Base-by-base conservation (phyloP, 2,113 vertebrate genomes). In the Myotis davidii region DNA sequence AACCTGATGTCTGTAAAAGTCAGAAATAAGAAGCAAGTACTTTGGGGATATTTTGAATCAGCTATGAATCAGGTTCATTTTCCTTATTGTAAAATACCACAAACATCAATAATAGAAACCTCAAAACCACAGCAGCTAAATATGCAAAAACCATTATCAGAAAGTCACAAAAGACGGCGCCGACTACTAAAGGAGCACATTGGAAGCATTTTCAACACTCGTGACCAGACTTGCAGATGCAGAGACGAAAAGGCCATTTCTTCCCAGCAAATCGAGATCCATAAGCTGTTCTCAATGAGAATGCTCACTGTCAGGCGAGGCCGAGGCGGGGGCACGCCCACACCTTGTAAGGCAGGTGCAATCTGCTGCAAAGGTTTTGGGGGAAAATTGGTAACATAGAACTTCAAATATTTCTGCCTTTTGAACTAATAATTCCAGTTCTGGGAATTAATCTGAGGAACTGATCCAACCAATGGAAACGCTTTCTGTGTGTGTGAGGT, bases 121-220 rank as follows among this genome's bases (percentile, higher is more conserved):
- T 83, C 37, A 72, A 86, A 78, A 42, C 3, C 16, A 29, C 29
- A 65, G 37, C 13, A 64, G 29, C 45, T 90, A 37, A 61, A 83
- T 18, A 5, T 50, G 12, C 42, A 90, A 83, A 85, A 77, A 69
- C 50, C 37, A 82, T 69, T 39, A 42, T 61, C 21, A 76, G 56
- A 74, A 92, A 86, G 25, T 92, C 81, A 76, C 85, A 56, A 69
- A 94, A 82, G 39, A 59, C 45, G 70, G 10, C 11, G 61, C 48
- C 54, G 59, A 42, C 48, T 74, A 79, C 65, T 79, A 85, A 79
- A 37, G 67, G 52, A 87, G 59, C 54, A 90, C 18, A 65, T 7
- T 5, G 32, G 50, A 78, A 93, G 34, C n/a, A 20, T 50, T 86
- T 54, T 79, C 23, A 50, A 67, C 3, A 13, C 45, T 18, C 48